phyloP scores from a whole-genome alignment of 2,797 vertebrate genomes.

The Lophius americanus region DNA sequence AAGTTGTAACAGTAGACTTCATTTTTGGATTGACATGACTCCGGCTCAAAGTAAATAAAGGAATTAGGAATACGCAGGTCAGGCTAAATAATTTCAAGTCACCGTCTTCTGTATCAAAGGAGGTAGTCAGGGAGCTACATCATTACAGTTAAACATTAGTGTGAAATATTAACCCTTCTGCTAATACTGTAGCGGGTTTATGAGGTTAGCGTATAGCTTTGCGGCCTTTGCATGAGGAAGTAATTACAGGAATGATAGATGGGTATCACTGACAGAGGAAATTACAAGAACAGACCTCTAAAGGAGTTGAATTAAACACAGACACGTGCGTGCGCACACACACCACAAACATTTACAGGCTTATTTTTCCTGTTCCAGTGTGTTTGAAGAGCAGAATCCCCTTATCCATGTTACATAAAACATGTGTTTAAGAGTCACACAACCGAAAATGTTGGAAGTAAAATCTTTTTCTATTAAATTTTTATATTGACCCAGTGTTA shows the following conservation, averaged over 20 bases:
- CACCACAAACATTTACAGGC: conserved; percentile 38
- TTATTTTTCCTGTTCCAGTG: conserved; percentile 37
- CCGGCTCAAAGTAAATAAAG: conserved; percentile 17
- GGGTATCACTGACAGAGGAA: conserved; percentile 70
- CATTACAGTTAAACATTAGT: conserved; percentile 52
- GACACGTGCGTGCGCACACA: conserved; percentile 18
- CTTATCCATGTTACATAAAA: conserved; percentile 32
- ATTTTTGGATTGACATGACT: conserved; percentile 27
- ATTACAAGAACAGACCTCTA: conserved; percentile 63
- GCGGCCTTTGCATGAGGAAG: conserved; percentile 67
- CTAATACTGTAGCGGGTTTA: conserved; percentile 62
- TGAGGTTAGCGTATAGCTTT: conserved; percentile 62
- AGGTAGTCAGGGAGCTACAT: conserved; percentile 42
- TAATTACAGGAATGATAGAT: conserved; percentile 75
- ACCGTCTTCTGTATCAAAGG: conserved; percentile 12
- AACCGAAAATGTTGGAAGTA: conserved; percentile 39
- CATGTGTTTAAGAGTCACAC: conserved; percentile 15
- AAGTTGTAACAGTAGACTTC: conserved; percentile 39
- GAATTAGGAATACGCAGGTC: conserved; percentile 32
- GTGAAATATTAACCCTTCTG: conserved; percentile 63
- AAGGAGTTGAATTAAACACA: conserved; percentile 58
- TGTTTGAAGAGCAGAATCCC: conserved; percentile 35
- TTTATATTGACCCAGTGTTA: conserved; percentile 70
- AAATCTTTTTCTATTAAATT: conserved; percentile 71
- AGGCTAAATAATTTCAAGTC: conserved; percentile 26